phyloP scores from a whole-genome alignment of 1,140 invertebrate species.

The Portunus trituberculatus region DNA sequence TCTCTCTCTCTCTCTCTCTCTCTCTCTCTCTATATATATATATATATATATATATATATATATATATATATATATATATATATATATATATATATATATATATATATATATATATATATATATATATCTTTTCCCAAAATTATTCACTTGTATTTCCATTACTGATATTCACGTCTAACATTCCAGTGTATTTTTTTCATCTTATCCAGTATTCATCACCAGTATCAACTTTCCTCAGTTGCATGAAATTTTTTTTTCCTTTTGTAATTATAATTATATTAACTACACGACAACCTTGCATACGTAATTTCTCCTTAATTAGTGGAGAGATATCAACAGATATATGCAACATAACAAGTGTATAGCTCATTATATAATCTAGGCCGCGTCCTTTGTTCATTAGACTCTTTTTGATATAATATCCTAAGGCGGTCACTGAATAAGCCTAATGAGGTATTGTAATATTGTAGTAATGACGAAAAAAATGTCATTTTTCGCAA shows the following conservation, averaged over 20 bases:
- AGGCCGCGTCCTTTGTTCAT: background rate
- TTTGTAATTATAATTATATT: background rate
- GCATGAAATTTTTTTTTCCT: background rate
- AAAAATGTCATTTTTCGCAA: no score
- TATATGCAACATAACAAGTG: background rate
- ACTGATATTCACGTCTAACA: background rate
- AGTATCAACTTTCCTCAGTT: background rate
- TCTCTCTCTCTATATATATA: no score
- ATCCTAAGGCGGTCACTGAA: background rate
- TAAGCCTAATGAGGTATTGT: background rate
- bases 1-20: no score
- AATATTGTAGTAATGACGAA: no score
- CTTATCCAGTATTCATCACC: background rate
- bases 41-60: no score
- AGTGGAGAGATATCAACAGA: background rate
- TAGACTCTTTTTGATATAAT: background rate
- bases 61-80: no score
- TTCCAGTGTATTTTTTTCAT: background rate
- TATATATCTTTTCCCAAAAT: no score
- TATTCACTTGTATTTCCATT: background rate
- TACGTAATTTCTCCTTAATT: background rate
- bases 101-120: no score
- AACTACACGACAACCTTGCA: background rate
- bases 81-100: no score
- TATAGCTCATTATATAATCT: background rate